Percentiles rank a stretch among this genome's conserved stretches.
These are phyloP conservation scores for Illadopsis cleaveri DNA, from an alignment of 2,113 vertebrate genomes.

Conservation along the genomic window DNA sequence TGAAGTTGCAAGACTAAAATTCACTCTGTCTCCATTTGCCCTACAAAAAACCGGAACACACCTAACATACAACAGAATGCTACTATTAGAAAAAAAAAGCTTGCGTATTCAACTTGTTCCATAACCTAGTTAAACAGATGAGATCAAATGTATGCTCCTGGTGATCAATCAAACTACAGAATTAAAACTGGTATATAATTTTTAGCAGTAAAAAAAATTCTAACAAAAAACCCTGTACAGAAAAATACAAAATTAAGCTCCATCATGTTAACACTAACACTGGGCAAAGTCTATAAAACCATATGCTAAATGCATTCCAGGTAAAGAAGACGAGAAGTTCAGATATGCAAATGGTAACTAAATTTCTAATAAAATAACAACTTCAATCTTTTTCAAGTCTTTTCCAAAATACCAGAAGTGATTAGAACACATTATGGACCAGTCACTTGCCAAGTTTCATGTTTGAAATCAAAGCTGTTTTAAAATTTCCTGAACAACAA, in stretches of 20 bases:
- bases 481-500: constrained; percentile 71
- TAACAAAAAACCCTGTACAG: not conserved
- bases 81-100: not conserved
- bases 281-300: not conserved
- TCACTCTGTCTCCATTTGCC: not conserved
- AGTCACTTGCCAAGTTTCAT: constrained; percentile 71
- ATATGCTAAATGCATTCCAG: not conserved
- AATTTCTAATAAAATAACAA: constrained; percentile 63
- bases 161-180: not conserved
- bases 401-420: constrained; percentile 75
- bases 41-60: not conserved
- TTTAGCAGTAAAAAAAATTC: not conserved
- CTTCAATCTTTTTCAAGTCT: constrained; percentile 62
- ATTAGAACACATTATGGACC: constrained; percentile 76
- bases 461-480: constrained; percentile 80
- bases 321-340: not conserved
- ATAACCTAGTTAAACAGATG: not conserved
- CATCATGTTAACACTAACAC: not conserved
- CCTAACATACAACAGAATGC: not conserved
- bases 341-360: constrained; percentile 29
- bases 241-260: not conserved
- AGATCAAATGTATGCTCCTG: not conserved
- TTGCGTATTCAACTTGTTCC: not conserved
- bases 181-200: not conserved
- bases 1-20: not conserved